Base-by-base conservation (phyloP, 2,888 invertebrate species). In the Halictus quadricinctus region DNA sequence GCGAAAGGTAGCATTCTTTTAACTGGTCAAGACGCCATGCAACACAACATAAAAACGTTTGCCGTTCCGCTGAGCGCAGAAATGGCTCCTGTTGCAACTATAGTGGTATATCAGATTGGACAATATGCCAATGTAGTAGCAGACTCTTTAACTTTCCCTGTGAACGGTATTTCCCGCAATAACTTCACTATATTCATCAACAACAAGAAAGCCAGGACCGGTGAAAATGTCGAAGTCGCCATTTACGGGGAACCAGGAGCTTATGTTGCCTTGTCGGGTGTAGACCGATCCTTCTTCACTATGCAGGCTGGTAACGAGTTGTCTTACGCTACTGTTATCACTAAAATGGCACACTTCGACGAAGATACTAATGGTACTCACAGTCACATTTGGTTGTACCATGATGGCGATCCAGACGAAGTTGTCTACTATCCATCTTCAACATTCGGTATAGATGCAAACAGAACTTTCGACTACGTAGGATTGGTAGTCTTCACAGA, bases 61-160 rank as follows among this genome's bases (percentile, higher is more conserved):
- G 97, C 98, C 0, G 96, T 98, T 85, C 96, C 97, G 0, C 95
- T 98, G 75, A 97, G 97, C 60, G 96, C 98, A 5, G 98, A 98
- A 95, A 98, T 98, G 98, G 98, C 99, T 13, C 99, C 99, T 0
- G 97, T 97, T 43, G 97, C 99, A 21, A 98, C 98, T 0, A 96
- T 98, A 58, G 96, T 99, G 36, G 98, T 98, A 75, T 99, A 98
- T 96, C 97, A 97, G 94, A 96, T 98, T 0, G 97, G 97, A 8
- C 96, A 96, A 21, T 97, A 97, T 90, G 98, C 98, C 0, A 97
- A 97, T 91, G 97, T 99, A 75, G 96, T 98, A 0, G 98, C 98
- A 0, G 99, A 99, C 95, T 98, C 98, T 82, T 95, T 99, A 82
- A 99, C 99, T n/a, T 98, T 99, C 95, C 98, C 98, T 0, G 99